Conservation (phyloP, 1,140 invertebrate genomes). For the Leptinotarsa lineolata region DNA sequence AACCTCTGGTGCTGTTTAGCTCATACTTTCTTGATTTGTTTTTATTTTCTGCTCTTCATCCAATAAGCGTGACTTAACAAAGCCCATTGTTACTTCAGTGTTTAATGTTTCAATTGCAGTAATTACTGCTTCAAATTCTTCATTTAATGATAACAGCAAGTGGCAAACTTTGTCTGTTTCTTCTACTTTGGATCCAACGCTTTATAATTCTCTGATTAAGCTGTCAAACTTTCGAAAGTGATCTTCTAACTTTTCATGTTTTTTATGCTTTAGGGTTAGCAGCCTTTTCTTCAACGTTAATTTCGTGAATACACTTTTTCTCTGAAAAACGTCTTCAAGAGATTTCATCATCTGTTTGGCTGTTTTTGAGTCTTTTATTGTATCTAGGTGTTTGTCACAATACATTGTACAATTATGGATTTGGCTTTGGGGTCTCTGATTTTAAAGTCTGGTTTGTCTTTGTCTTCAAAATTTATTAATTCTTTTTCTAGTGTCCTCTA, state of each 20-base stretch:
- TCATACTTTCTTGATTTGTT: neutral
- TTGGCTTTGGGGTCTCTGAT: too few species aligned
- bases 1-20: neutral
- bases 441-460: too few species aligned
- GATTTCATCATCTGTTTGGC: slow-evolving; percentile 32
- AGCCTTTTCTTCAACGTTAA: slow-evolving; percentile 31
- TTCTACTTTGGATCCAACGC: slow-evolving; percentile 52
- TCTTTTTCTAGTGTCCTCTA: too few species aligned
- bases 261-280: slow-evolving; percentile 29
- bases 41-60: slow-evolving; percentile 51
- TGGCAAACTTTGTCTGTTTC: slow-evolving; percentile 52
- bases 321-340: slow-evolving; percentile 33
- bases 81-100: slow-evolving; percentile 51
- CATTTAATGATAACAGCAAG: slow-evolving; percentile 51
- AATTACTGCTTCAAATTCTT: slow-evolving; percentile 50
- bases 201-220: slow-evolving; percentile 34
- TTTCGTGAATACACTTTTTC: slow-evolving; percentile 33
- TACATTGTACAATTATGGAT: too few species aligned
- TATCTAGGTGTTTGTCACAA: slow-evolving; percentile 28
- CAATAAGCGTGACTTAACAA: slow-evolving; percentile 54
- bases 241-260: slow-evolving; percentile 32
- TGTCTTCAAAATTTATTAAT: too few species aligned
- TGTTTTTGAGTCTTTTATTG: slow-evolving; percentile 27
- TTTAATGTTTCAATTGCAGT: slow-evolving; percentile 55
- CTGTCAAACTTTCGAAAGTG: slow-evolving; percentile 38